These are phyloP conservation scores for Poeciliopsis turrubarensis DNA, from an alignment of 2,113 vertebrate species.

Conservation along the genomic window DNA sequence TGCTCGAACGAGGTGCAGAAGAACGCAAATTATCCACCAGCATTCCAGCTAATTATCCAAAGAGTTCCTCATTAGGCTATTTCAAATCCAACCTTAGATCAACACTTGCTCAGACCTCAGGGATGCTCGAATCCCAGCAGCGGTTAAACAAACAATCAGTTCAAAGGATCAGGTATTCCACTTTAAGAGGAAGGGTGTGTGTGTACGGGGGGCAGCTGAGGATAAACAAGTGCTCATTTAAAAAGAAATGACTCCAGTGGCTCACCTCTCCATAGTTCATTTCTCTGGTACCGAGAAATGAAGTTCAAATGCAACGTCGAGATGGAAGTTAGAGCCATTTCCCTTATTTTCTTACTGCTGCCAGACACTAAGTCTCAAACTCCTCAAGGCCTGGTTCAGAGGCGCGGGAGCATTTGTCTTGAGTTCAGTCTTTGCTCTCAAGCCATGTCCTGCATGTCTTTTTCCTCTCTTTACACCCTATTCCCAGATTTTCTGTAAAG, in stretches of 20 bases:
- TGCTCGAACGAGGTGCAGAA: conserved; percentile 60
- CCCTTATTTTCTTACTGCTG: not conserved
- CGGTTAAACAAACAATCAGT: conserved; percentile 83
- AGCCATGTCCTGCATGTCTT: no score
- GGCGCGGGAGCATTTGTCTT: no score
- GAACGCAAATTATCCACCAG: conserved; percentile 84
- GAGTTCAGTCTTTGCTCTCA: no score
- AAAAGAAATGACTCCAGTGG: conserved; percentile 69
- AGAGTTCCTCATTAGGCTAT: conserved; percentile 85
- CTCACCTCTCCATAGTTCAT: conserved; percentile 68
- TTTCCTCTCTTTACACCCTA: no score
- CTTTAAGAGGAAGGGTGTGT: conserved; percentile 56
- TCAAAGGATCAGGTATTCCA: conserved; percentile 84
- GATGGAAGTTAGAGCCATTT: conserved; percentile 19
- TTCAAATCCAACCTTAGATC: conserved; percentile 84
- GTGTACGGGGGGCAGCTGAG: conserved; percentile 47
- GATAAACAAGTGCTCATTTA: conserved; percentile 83
- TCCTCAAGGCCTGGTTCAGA: no score
- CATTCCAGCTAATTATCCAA: conserved; percentile 80
- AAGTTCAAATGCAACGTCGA: conserved; percentile 43
- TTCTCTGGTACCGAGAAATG: conserved; percentile 58
- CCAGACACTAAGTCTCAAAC: no score
- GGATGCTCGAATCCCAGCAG: conserved; percentile 82
- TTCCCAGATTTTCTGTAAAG: no score
- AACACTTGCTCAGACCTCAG: conserved; percentile 81